Conservation (phyloP, 2,113 vertebrate species). For the Pithys albifrons region DNA sequence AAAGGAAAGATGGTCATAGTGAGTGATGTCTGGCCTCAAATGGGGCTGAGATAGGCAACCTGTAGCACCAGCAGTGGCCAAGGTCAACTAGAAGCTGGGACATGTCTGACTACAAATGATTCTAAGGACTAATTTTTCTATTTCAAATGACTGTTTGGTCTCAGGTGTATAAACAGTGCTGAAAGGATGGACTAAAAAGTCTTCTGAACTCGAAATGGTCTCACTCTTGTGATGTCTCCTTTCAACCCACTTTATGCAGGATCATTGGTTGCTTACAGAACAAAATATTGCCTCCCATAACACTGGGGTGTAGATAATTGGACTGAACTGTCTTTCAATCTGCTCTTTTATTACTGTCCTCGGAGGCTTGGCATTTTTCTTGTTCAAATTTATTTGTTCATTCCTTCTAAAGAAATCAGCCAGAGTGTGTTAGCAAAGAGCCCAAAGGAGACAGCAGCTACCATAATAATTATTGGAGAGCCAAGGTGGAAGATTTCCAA, state of each 20-base stretch:
- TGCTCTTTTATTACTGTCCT: neutral
- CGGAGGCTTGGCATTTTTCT: neutral
- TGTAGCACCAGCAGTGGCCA: neutral
- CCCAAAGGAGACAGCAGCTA: neutral
- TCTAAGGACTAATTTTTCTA: neutral
- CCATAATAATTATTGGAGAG: neutral
- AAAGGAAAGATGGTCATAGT: neutral
- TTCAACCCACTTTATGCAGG: neutral
- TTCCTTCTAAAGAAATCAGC: constrained; percentile 10
- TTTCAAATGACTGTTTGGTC: neutral
- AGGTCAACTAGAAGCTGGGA: neutral
- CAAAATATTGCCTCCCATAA: neutral
- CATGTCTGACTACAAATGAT: neutral
- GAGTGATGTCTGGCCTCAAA: neutral
- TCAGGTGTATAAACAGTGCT: neutral
- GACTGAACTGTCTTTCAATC: neutral
- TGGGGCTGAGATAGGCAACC: neutral
- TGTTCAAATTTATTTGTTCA: neutral
- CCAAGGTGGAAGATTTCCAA: neutral
- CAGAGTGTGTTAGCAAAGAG: neutral
- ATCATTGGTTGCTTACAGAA: neutral
- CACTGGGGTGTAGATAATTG: neutral
- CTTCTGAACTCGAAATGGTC: neutral
- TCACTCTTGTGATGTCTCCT: neutral
- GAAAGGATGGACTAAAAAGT: neutral